Evolutionary conservation across 2,797 vertebrate species (phyloP), one percentile per base, ranked within the genome.

Genomic region (Periophthalmus magnuspinnatus): DNA sequence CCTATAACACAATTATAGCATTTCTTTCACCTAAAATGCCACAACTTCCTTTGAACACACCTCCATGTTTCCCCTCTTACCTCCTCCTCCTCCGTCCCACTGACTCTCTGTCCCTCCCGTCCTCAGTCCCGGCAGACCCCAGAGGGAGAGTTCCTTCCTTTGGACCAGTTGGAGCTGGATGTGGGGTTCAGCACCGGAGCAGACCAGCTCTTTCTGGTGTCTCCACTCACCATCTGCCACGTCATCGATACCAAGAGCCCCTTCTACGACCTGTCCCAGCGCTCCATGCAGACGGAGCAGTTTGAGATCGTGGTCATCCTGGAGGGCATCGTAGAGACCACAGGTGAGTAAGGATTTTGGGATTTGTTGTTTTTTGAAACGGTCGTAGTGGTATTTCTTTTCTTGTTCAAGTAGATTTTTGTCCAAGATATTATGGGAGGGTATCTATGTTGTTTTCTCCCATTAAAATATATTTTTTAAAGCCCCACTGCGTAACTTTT

Each of bases 271-370:
- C 95, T 99, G 64, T 99, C 97, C 19, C 96, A 98, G 93, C 94
- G 95, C 84, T 98, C 97, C 94, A 98, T 99, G 96, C 96, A 97
- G 77, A 98, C 90, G 0, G 97, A 99, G 91, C 97, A 99, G 91
- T 99, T 99, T 72, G 97, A 99, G 92, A 98, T 99, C 63, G 97
- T 99, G 77, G 97, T 99, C 90, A 99, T 99, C 91, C 92, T 99
- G 65, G 97, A 99, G 90, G 97, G 97, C 71, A 99, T 99, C 77
- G 97, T 99, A 69, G 97, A 99, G 88, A 99, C 97, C 17, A 99
- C 97, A 54, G 97, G 97, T 99, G 90, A 96, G 97, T 90, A 57
- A 74, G 17, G 11, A 22, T 65, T n/a, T 78, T 76, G 22, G 13
- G 33, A n/a, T 11, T 3, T 22, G 21, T 41, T 22, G 36, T 52